Percentiles rank a stretch among this genome's conserved stretches.
phyloP scores from a whole-genome alignment of 2,797 vertebrate species.

The Myotis daubentonii region DNA sequence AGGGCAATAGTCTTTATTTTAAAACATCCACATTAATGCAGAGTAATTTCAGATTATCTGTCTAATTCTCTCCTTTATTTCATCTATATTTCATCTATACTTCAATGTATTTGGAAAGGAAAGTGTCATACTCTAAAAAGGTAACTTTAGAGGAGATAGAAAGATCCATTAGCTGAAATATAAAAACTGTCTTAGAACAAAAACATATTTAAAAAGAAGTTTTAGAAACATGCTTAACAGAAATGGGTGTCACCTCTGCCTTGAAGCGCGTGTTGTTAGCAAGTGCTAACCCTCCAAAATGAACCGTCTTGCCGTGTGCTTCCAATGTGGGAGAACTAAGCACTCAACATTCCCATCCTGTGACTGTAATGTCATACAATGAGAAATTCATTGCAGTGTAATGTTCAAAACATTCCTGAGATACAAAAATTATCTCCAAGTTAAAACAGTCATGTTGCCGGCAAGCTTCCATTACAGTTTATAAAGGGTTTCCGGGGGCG shows the following conservation, averaged over 20 bases:
- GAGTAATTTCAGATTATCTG: not conserved
- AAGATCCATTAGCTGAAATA: constrained; percentile 46
- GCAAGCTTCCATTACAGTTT: not conserved
- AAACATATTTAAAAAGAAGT: constrained; percentile 29
- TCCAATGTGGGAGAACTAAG: constrained; percentile 39
- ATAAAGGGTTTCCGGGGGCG: not conserved
- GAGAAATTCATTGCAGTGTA: constrained; percentile 37
- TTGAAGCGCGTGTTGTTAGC: constrained; percentile 16
- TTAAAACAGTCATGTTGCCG: constrained; percentile 3
- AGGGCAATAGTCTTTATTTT: not conserved
- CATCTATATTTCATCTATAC: not conserved
- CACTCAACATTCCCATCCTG: not conserved
- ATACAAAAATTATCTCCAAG: not conserved
- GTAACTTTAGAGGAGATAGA: constrained; percentile 1
- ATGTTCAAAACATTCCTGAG: constrained; percentile 42
- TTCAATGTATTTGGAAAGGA: constrained; percentile 25
- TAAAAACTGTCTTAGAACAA: constrained; percentile 6
- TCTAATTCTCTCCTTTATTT: not conserved
- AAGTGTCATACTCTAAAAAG: constrained; percentile 1
- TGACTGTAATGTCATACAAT: constrained; percentile 29
- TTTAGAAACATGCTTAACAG: constrained; percentile 25
- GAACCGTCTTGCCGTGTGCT: not conserved
- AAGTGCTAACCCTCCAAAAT: constrained; percentile 52
- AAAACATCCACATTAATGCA: not conserved
- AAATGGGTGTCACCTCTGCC: not conserved